These are phyloP conservation scores for Mesoclemmys tuberculata DNA, from an alignment of 2,113 vertebrate genomes.

Conservation along the genomic window DNA sequence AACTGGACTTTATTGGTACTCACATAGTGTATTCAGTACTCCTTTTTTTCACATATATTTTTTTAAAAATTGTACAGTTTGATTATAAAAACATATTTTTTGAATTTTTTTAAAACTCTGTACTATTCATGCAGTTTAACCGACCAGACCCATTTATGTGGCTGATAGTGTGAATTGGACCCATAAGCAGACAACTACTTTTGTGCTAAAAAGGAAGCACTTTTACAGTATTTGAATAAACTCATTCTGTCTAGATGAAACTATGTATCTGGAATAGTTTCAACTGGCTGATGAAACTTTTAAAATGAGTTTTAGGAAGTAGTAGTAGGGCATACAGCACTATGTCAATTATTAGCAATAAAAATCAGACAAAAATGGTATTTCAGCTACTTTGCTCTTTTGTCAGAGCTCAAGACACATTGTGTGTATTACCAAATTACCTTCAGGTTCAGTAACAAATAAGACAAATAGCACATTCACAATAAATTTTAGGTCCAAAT, in stretches of 20 bases:
- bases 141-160: not conserved
- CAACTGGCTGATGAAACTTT: not conserved
- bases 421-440: not conserved
- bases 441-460: not conserved
- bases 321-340: not conserved
- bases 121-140: not conserved
- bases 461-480: not conserved
- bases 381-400: not conserved
- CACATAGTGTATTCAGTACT: not conserved
- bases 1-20: not conserved
- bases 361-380: not conserved
- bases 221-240: not conserved
- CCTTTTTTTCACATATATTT: not conserved
- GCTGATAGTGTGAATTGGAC: not conserved
- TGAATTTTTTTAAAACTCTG: not conserved
- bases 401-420: not conserved
- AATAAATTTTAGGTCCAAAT: not conserved
- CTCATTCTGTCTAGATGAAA: not conserved
- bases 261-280: not conserved
- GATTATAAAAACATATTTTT: not conserved
- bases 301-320: not conserved
- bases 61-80: not conserved
- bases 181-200: not conserved
- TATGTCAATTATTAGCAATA: not conserved
- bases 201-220: not conserved